Conservation (phyloP, 1,140 invertebrate species). For the Neoseiulus cucumeris region DNA sequence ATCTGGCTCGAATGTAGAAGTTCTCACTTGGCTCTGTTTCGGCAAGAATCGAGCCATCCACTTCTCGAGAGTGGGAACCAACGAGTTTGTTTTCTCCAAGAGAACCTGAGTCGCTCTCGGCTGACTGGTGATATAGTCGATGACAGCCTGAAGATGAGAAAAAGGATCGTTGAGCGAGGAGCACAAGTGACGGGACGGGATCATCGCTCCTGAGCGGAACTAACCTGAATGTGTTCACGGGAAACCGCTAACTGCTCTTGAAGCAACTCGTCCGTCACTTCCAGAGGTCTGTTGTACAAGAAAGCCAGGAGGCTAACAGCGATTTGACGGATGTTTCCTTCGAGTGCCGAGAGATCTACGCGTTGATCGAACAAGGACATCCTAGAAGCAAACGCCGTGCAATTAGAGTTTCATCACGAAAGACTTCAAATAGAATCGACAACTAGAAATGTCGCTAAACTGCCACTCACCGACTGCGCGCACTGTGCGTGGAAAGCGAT, state of each 20-base stretch:
- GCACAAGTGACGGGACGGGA: not conserved
- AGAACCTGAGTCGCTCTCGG: not conserved
- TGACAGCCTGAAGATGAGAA: not conserved
- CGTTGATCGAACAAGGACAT: not conserved
- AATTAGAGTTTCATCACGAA: not conserved
- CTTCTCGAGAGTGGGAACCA: not conserved
- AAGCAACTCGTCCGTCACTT: not conserved
- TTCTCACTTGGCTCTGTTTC: not conserved
- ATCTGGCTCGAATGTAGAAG: not conserved
- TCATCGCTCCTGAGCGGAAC: not conserved
- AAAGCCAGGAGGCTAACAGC: not conserved
- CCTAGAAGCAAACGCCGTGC: not conserved
- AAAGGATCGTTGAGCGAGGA: not conserved
- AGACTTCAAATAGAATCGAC: not conserved
- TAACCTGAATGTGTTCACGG: not conserved
- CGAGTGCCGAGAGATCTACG: not conserved
- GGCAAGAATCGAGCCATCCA: not conserved
- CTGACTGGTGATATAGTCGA: not conserved
- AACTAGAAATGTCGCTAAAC: not conserved
- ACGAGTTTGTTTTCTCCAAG: not conserved
- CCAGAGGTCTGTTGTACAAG: not conserved
- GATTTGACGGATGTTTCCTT: not conserved
- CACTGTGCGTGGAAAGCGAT: slow-evolving; percentile 37
- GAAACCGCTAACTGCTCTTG: not conserved
- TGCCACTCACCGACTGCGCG: slow-evolving; percentile 17